phyloP scores from a whole-genome alignment of 2,113 vertebrate genomes.

The Macroglossus sobrinus region DNA sequence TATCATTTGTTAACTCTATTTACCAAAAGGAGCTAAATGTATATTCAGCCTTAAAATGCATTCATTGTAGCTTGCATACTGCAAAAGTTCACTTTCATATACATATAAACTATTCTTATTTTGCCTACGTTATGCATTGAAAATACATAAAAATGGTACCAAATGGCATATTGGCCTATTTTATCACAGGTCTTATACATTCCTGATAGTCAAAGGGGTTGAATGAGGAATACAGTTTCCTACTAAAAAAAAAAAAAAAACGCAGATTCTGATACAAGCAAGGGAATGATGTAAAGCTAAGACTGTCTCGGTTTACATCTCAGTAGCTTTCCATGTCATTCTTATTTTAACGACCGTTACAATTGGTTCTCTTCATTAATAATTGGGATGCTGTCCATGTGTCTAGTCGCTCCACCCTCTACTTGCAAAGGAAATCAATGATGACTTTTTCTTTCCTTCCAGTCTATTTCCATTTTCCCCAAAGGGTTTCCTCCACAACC shows the following conservation, averaged over 20 bases:
- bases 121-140: conserved; percentile 67
- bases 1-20: conserved; percentile 60
- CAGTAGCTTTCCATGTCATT: background rate
- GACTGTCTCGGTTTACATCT: background rate
- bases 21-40: conserved; percentile 72
- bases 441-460: background rate
- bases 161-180: conserved; percentile 62
- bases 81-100: conserved; percentile 60
- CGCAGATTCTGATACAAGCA: conserved; percentile 21
- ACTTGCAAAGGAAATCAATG: background rate
- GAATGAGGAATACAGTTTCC: conserved; percentile 47
- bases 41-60: conserved; percentile 74
- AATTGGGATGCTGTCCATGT: background rate
- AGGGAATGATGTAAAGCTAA: background rate
- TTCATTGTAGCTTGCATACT: conserved; percentile 29
- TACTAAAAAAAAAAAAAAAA: conserved; percentile 31
- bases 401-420: background rate
- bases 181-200: conserved; percentile 61
- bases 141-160: conserved; percentile 74
- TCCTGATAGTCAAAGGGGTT: conserved; percentile 41
- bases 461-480: background rate
- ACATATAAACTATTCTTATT: conserved; percentile 72
- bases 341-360: background rate
- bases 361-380: background rate
- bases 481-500: background rate